Evolutionary conservation across 2,113 vertebrate species (phyloP).

Genomic region (Notiomystis cincta): DNA sequence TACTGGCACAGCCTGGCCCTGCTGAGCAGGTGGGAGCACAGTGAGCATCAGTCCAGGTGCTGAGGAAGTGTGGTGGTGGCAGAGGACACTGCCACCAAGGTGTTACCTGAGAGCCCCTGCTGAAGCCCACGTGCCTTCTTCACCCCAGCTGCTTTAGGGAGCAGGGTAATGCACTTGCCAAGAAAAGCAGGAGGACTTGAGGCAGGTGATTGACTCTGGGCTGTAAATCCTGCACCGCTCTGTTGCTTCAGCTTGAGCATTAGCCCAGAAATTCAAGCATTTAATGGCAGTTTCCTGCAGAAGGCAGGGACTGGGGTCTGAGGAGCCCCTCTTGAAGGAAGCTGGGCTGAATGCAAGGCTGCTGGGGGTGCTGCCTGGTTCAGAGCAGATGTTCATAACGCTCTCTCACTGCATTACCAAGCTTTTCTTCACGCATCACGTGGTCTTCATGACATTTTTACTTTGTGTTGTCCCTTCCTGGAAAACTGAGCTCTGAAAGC

Average conservation of each 20-base stretch:
- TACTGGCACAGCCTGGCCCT: background rate
- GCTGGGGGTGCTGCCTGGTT: background rate
- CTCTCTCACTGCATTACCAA: background rate
- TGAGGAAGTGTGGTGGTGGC: background rate
- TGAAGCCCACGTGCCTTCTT: background rate
- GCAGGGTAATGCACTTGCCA: background rate
- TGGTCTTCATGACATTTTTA: background rate
- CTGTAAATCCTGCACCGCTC: background rate
- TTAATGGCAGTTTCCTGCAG: background rate
- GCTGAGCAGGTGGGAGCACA: background rate
- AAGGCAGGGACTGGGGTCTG: fast-evolving
- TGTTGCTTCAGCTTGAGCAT: background rate
- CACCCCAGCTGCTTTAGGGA: background rate
- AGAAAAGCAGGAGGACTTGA: background rate
- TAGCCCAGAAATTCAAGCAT: background rate
- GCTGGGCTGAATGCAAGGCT: background rate
- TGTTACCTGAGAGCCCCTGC: fast-evolving
- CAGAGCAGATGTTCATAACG: background rate
- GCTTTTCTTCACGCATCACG: background rate
- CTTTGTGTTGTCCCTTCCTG: background rate
- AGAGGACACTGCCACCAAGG: background rate
- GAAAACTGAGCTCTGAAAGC: constrained; percentile 3
- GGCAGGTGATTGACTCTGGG: fast-evolving
- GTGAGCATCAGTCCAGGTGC: fast-evolving
- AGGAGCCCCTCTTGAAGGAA: background rate